Evolutionary conservation across 64 coral and sea anemone genomes (phyloP).

Genomic region (Platygyra sinensis): DNA sequence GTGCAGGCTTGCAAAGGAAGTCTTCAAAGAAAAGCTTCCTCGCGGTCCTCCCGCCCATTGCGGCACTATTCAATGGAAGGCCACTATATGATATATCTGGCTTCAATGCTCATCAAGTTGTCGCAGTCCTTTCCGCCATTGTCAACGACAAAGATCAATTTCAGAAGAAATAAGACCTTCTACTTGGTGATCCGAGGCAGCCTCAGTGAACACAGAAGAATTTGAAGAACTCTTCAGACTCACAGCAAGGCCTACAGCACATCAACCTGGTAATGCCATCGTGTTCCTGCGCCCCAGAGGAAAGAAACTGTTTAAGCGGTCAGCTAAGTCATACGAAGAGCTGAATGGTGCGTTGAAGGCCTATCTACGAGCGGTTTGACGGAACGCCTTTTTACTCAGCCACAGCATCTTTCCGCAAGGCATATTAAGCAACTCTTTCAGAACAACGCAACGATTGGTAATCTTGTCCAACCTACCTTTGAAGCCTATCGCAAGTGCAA

Average conservation of each 20-base stretch:
- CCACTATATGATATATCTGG: slow-evolving; percentile 15
- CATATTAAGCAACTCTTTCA: background rate
- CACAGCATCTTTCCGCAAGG: background rate
- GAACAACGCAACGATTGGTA: background rate
- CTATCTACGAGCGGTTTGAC: background rate
- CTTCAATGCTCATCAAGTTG: slow-evolving; percentile 5
- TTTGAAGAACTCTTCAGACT: slow-evolving; percentile 12
- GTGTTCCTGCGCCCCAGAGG: slow-evolving; percentile 8
- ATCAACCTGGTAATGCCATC: slow-evolving; percentile 16
- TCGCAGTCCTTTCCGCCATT: background rate
- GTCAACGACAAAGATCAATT: background rate
- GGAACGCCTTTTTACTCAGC: no score
- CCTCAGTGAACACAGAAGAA: no score
- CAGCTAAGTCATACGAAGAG: background rate
- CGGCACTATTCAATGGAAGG: background rate
- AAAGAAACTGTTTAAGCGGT: background rate
- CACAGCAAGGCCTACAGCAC: background rate
- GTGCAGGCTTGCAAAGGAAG: background rate
- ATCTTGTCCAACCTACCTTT: background rate
- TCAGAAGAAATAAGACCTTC: background rate
- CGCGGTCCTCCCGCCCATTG: background rate
- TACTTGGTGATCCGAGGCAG: background rate
- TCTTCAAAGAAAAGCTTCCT: background rate
- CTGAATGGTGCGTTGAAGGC: background rate
- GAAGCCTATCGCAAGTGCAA: slow-evolving; percentile 8